phyloP scores from a whole-genome alignment of 2,113 vertebrate species.

The Pseudopipra pipra region DNA sequence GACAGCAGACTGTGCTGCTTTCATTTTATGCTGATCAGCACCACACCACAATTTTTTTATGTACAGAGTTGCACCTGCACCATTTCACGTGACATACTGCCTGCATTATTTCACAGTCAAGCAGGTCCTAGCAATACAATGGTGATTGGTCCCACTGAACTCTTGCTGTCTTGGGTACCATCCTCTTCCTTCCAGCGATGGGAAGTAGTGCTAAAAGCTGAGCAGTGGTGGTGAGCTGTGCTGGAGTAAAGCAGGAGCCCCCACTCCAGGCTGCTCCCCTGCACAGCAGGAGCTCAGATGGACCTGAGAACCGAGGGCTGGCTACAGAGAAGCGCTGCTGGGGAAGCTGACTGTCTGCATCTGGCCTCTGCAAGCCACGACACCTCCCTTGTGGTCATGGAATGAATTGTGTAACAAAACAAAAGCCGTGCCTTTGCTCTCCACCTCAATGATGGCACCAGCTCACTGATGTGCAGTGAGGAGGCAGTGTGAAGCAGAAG shows the following conservation, averaged over 20 bases:
- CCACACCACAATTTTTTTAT: not conserved
- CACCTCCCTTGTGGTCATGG: not conserved
- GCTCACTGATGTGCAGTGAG: accelerated
- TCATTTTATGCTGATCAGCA: not conserved
- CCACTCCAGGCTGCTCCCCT: not conserved
- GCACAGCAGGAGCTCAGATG: not conserved
- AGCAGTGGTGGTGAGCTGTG: not conserved
- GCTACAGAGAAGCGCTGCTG: accelerated
- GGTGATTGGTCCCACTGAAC: accelerated
- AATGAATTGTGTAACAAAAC: not conserved
- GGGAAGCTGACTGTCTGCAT: not conserved
- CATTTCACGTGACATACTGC: accelerated
- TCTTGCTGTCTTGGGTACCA: not conserved
- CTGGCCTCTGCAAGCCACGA: not conserved
- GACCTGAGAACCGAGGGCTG: not conserved
- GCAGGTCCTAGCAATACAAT: not conserved
- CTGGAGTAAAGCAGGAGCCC: not conserved
- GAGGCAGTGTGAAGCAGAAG: not conserved
- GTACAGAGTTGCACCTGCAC: not conserved
- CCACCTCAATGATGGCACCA: not conserved
- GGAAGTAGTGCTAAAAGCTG: not conserved
- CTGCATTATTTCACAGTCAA: not conserved
- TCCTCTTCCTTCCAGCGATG: not conserved
- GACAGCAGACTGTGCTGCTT: not conserved
- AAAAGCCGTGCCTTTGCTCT: not conserved